Evolutionary conservation across 2,113 vertebrate species (phyloP).

Genomic region (Smithornis capensis): DNA sequence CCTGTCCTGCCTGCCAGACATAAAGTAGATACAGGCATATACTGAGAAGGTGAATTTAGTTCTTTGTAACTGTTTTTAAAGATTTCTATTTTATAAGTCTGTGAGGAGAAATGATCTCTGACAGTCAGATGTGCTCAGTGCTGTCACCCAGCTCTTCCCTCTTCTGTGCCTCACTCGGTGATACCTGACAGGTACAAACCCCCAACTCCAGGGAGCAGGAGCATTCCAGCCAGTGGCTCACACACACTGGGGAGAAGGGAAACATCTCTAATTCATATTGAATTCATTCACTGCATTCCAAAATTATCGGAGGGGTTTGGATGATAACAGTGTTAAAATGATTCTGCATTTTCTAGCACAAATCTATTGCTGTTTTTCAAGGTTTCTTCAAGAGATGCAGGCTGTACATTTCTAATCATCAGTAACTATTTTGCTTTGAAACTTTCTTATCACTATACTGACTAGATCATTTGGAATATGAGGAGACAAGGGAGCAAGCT

Average conservation of each 20-base stretch:
- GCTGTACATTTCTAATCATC: conserved; percentile 22
- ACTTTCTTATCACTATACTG: conserved; percentile 14
- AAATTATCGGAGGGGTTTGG: conserved; percentile 24
- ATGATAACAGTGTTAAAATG: conserved; percentile 43
- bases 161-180: conserved; percentile 3
- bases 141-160: conserved; percentile 3
- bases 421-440: conserved; percentile 36
- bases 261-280: conserved; percentile 69
- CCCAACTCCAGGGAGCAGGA: neutral
- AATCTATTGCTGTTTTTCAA: conserved; percentile 41
- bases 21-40: neutral
- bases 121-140: neutral
- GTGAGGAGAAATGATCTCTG: neutral
- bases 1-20: neutral
- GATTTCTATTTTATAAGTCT: neutral
- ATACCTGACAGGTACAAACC: neutral
- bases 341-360: conserved; percentile 52
- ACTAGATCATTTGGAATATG: conserved; percentile 7
- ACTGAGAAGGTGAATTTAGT: neutral
- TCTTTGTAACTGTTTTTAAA: neutral
- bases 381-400: conserved; percentile 38
- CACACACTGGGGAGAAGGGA: neutral
- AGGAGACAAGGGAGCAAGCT: conserved; percentile 57
- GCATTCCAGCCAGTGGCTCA: neutral
- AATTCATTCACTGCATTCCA: conserved; percentile 66